Conservation (phyloP, 2,888 invertebrate species). For the Mylabris sibirica region DNA sequence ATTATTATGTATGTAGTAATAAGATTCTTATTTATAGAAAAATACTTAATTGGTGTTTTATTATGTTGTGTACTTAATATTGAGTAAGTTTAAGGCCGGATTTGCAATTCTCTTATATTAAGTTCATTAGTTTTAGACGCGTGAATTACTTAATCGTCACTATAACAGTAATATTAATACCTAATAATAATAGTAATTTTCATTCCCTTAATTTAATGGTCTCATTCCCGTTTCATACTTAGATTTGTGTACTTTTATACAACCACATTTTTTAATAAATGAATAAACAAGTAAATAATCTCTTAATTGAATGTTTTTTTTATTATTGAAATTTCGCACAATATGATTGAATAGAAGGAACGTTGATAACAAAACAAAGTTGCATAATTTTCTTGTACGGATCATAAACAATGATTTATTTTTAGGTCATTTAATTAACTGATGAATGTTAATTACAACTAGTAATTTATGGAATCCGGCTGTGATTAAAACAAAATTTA, state of each 20-base stretch:
- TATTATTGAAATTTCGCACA: conserved; percentile 2
- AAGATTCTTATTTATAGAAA: background rate
- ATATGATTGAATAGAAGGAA: conserved; percentile 19
- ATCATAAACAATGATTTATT: conserved; percentile 37
- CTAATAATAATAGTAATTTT: conserved; percentile 21
- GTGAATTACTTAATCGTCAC: conserved; percentile 24
- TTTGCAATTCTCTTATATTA: conserved; percentile 50
- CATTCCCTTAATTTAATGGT: conserved; percentile 47
- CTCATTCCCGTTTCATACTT: conserved; percentile 46
- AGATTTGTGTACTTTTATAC: conserved; percentile 55
- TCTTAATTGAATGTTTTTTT: background rate
- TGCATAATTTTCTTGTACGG: conserved; percentile 33
- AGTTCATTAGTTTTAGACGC: conserved; percentile 23
- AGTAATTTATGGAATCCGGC: conserved; percentile 38
- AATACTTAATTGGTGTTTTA: background rate
- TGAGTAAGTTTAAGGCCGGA: conserved; percentile 43
- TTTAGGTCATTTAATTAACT: conserved; percentile 37
- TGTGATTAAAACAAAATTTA: background rate
- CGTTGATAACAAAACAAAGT: conserved; percentile 24
- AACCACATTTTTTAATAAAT: conserved; percentile 36
- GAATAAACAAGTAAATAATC: background rate
- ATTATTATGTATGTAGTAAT: background rate
- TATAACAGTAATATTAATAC: background rate
- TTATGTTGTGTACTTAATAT: background rate
- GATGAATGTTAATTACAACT: conserved; percentile 25